phyloP scores from a whole-genome alignment of 2,113 vertebrate genomes.

The Damaliscus lunatus region DNA sequence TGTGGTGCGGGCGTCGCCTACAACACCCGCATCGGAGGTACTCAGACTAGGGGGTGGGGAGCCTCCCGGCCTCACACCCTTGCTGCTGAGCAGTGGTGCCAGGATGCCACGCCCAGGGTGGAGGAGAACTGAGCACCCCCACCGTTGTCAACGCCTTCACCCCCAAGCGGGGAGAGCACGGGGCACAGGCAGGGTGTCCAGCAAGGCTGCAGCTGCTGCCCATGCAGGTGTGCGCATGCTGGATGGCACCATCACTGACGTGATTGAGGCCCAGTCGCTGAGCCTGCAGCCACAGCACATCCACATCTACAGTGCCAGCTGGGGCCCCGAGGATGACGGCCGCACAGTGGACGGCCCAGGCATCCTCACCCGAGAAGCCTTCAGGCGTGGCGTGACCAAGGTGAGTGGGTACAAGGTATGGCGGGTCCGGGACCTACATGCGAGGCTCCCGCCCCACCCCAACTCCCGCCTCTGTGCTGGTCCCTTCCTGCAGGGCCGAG shows the following conservation, averaged over 20 bases:
- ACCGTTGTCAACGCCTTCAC: neutral
- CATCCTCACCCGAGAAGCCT: conserved; percentile 75
- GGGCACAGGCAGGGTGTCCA: neutral
- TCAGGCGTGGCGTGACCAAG: conserved; percentile 68
- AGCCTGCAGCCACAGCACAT: conserved; percentile 82
- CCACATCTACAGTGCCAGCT: conserved; percentile 86
- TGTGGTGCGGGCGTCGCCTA: conserved; percentile 80
- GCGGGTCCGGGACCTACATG: fast-evolving
- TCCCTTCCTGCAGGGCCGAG: conserved; percentile 77
- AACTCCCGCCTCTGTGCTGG: neutral
- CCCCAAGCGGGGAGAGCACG: neutral
- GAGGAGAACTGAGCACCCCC: conserved; percentile 18
- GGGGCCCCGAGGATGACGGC: conserved; percentile 83
- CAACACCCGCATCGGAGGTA: conserved; percentile 82
- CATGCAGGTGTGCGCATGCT: conserved; percentile 84
- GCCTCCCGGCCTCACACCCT: neutral
- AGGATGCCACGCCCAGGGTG: neutral
- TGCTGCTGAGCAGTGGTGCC: neutral
- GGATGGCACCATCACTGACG: conserved; percentile 80
- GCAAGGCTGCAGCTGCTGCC: neutral
- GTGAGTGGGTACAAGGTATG: conserved; percentile 19
- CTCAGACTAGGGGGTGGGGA: neutral
- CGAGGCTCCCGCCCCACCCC: fast-evolving
- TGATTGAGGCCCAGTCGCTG: conserved; percentile 84
- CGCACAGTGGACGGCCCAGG: conserved; percentile 80